These are phyloP conservation scores for Diadromus collaris DNA, from an alignment of 2,888 invertebrate genomes.

Conservation along the genomic window DNA sequence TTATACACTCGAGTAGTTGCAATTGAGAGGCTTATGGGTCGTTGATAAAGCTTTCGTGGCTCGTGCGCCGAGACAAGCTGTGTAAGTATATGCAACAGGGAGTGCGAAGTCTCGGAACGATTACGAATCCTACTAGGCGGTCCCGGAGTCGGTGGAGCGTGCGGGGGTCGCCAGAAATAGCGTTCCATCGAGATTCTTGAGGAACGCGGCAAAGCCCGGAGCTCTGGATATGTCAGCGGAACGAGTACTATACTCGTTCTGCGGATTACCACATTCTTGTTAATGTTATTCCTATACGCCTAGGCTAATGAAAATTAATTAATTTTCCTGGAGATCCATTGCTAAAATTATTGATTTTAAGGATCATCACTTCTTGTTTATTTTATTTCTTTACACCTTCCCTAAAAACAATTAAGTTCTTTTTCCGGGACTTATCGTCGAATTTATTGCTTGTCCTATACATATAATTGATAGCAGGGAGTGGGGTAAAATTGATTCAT, in stretches of 20 bases:
- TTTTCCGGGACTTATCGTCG: no score
- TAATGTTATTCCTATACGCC: slow-evolving; percentile 15
- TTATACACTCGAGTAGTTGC: slow-evolving; percentile 23
- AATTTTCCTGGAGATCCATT: no score
- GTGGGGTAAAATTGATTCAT: no score
- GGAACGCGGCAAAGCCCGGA: slow-evolving; percentile 50
- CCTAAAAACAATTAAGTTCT: no score
- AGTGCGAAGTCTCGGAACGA: slow-evolving; percentile 58
- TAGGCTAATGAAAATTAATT: no score
- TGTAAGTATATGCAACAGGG: slow-evolving; percentile 25
- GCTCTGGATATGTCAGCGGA: slow-evolving; percentile 37
- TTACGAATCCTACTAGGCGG: slow-evolving; percentile 67
- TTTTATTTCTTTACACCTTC: no score
- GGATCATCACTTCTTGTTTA: no score
- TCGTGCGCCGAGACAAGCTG: slow-evolving; percentile 20
- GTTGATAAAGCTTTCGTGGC: slow-evolving; percentile 40
- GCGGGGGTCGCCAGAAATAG: slow-evolving; percentile 70
- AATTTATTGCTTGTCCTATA: no score
- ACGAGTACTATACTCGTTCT: slow-evolving; percentile 29
- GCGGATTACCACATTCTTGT: slow-evolving; percentile 6
- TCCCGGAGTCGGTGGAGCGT: slow-evolving; percentile 61
- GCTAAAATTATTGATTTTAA: no score
- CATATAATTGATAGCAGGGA: no score
- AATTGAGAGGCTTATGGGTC: slow-evolving; percentile 19
- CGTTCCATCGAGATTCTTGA: slow-evolving; percentile 66